Percentiles rank a stretch among this genome's conserved stretches.
Conservation (phyloP, 1,140 invertebrate genomes). For the Lycorma delicatula region DNA sequence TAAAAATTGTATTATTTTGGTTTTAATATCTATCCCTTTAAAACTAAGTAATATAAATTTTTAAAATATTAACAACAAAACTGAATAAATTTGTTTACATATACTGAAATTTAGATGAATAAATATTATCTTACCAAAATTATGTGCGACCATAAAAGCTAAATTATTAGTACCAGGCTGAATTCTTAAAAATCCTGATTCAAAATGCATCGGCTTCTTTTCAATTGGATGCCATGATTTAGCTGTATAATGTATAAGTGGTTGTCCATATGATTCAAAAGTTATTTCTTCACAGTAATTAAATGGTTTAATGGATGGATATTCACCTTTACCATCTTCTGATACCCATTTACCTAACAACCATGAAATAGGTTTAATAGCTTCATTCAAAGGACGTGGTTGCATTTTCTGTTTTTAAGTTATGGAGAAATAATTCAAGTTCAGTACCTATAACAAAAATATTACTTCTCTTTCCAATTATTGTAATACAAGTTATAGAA, state of each 20-base stretch:
- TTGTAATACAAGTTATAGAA: no score
- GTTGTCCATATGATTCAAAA: slow-evolving; percentile 52
- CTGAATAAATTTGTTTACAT: no score
- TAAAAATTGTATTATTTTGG: background rate
- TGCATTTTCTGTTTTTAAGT: no score
- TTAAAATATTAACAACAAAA: background rate
- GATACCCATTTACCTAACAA: slow-evolving; percentile 52
- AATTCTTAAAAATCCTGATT: slow-evolving; percentile 53
- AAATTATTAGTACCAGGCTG: slow-evolving; percentile 47
- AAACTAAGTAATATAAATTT: background rate
- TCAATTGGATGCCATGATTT: slow-evolving; percentile 46
- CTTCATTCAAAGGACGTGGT: slow-evolving; percentile 34
- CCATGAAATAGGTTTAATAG: slow-evolving; percentile 46
- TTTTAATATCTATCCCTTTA: background rate
- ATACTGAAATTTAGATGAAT: background rate
- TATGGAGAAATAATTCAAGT: no score
- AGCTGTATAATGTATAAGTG: slow-evolving; percentile 49
- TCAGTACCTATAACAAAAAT: no score
- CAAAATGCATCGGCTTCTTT: slow-evolving; percentile 51
- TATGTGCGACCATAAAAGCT: slow-evolving; percentile 50
- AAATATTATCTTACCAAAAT: slow-evolving; percentile 40
- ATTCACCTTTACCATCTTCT: slow-evolving; percentile 43
- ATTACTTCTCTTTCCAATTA: no score
- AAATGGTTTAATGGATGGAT: slow-evolving; percentile 51
- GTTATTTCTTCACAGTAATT: slow-evolving; percentile 50